These are phyloP conservation scores for Bombus soroeensis DNA, from an alignment of 1,140 invertebrate species.

Conservation along the genomic window DNA sequence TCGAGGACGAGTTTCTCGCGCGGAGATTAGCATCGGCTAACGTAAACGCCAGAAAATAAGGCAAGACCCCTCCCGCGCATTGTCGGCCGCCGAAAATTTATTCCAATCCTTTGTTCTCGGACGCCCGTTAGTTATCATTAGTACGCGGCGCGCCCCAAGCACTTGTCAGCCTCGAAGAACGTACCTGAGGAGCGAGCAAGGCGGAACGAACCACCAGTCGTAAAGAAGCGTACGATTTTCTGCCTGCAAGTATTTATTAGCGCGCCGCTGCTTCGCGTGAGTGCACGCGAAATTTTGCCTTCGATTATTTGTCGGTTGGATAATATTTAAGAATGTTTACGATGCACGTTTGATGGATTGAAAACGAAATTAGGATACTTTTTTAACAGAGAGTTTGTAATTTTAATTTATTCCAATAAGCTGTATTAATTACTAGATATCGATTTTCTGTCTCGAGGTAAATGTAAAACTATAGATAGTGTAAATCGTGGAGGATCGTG, in stretches of 20 bases:
- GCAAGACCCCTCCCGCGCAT: slow-evolving; percentile 54
- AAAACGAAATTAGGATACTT: not conserved
- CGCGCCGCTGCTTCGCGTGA: not conserved
- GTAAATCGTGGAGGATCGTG: not conserved
- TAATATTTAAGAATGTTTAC: not conserved
- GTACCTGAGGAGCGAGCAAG: slow-evolving; percentile 7
- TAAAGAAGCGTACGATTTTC: slow-evolving; percentile 51
- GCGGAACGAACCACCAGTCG: not conserved
- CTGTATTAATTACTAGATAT: not conserved
- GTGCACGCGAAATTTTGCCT: no score
- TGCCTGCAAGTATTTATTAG: slow-evolving; percentile 41
- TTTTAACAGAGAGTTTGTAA: no score
- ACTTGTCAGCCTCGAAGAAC: slow-evolving; percentile 56
- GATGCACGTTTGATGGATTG: no score
- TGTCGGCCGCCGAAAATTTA: slow-evolving; percentile 67
- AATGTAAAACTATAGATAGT: no score
- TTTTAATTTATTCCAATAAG: not conserved
- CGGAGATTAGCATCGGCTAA: slow-evolving; percentile 67
- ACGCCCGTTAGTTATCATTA: slow-evolving; percentile 70
- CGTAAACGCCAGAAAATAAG: slow-evolving; percentile 69
- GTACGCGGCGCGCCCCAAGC: slow-evolving; percentile 56
- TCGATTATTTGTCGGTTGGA: not conserved
- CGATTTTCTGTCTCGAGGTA: not conserved
- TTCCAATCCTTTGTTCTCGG: slow-evolving; percentile 69
- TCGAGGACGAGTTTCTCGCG: slow-evolving; percentile 50